Conservation (phyloP, 2,797 vertebrate genomes). For the Ceyx erithaca region DNA sequence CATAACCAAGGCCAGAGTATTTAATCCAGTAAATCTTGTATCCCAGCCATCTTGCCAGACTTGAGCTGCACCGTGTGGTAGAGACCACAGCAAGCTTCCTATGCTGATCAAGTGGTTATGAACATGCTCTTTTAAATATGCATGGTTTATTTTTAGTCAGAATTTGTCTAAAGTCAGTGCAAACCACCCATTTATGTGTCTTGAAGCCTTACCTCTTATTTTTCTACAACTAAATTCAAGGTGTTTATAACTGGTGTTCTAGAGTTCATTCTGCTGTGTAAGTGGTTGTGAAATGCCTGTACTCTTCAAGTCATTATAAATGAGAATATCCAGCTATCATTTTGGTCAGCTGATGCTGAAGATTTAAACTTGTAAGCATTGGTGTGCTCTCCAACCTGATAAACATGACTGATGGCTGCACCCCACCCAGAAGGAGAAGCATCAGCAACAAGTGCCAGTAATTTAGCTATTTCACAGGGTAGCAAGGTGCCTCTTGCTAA, state of each 20-base stretch:
- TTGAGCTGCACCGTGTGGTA: background rate
- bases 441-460: conserved; percentile 17
- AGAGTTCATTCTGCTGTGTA: background rate
- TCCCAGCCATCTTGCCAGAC: background rate
- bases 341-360: conserved; percentile 21
- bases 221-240: background rate
- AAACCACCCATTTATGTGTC: background rate
- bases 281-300: background rate
- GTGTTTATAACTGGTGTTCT: background rate
- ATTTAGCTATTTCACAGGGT: background rate
- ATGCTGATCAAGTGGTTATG: background rate
- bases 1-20: background rate
- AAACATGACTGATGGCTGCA: background rate
- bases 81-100: background rate
- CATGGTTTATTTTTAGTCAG: background rate
- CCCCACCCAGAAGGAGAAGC: background rate
- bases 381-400: conserved; percentile 13
- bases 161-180: background rate
- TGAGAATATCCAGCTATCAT: background rate
- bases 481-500: background rate
- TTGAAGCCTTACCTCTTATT: background rate
- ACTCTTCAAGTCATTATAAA: background rate
- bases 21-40: background rate
- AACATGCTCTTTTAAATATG: background rate
- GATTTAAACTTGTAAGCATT: conserved; percentile 8